A percentile compares a stretch with the other conserved stretches of the same genome.
Evolutionary conservation across 2,888 invertebrate species (phyloP).

Genomic region (Dioctria rufipes): DNA sequence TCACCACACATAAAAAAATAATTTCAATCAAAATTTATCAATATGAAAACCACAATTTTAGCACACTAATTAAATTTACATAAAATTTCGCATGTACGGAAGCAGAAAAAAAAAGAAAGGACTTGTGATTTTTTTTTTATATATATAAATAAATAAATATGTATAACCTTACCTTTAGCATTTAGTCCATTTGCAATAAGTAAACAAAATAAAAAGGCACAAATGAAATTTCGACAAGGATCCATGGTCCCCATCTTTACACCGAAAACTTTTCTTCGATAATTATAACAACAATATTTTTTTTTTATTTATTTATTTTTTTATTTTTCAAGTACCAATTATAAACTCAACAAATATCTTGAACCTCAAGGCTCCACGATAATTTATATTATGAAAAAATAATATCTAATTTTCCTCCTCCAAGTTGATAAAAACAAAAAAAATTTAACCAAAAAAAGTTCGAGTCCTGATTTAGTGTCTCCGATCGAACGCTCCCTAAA

Average conservation of each 20-base stretch:
- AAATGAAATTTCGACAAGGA: constrained; percentile 49
- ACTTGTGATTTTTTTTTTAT: no score
- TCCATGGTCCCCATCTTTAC: constrained; percentile 49
- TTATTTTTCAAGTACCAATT: constrained; percentile 1
- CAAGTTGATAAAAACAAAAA: constrained; percentile 9
- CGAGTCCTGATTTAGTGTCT: constrained; percentile 36
- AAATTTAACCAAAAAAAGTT: constrained; percentile 9
- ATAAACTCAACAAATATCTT: neutral
- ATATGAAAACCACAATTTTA: no score
- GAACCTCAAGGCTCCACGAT: neutral
- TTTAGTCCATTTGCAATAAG: constrained; percentile 46
- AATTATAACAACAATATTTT: constrained; percentile 6
- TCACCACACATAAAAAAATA: no score
- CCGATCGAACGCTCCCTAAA: constrained; percentile 40
- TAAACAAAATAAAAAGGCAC: constrained; percentile 50
- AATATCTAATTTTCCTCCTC: neutral
- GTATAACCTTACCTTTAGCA: constrained; percentile 55
- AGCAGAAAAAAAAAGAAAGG: neutral
- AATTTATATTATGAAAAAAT: constrained; percentile 2
- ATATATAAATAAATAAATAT: no score
- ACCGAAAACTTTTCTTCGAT: neutral
- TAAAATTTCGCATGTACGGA: neutral
- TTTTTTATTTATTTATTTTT: neutral
- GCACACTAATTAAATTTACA: no score
- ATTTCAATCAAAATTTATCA: no score